Percentiles rank a stretch among this genome's conserved stretches.
Conservation (phyloP, 2,113 vertebrate genomes). For the Psilopsiagon aymara region DNA sequence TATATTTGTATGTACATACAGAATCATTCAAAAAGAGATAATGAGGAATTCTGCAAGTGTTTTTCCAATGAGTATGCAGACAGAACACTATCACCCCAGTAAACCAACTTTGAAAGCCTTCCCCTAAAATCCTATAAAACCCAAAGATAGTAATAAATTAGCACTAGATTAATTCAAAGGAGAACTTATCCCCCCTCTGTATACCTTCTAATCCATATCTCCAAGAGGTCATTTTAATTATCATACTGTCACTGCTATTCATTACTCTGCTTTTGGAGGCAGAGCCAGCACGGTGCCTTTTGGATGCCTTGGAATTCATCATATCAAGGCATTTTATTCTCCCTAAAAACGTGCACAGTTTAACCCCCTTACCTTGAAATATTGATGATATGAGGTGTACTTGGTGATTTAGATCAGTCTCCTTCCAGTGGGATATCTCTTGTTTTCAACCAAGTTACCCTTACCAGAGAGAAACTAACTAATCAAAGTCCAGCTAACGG, state of each 20-base stretch:
- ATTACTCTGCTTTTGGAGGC: constrained; percentile 67
- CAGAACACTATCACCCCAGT: constrained; percentile 7
- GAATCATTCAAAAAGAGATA: constrained; percentile 36
- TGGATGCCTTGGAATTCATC: constrained; percentile 66
- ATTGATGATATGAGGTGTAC: not conserved
- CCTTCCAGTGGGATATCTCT: not conserved
- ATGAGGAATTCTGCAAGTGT: constrained; percentile 2
- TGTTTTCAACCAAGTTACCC: not conserved
- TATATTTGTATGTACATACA: not conserved
- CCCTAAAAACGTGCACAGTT: constrained; percentile 57
- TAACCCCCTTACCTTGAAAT: constrained; percentile 59
- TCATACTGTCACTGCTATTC: constrained; percentile 71
- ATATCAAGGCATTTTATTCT: constrained; percentile 57
- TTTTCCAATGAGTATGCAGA: constrained; percentile 51
- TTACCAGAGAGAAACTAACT: not conserved
- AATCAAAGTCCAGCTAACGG: not conserved
- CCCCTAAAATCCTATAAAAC: constrained; percentile 44
- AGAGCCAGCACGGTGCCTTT: constrained; percentile 41
- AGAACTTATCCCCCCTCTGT: constrained; percentile 28
- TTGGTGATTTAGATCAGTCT: not conserved
- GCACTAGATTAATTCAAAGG: constrained; percentile 56
- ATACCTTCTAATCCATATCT: constrained; percentile 72
- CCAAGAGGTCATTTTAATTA: constrained; percentile 79
- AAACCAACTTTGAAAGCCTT: constrained; percentile 67
- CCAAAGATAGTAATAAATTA: constrained; percentile 59